phyloP scores from a whole-genome alignment of 2,113 vertebrate species.

The Loxodonta africana region DNA sequence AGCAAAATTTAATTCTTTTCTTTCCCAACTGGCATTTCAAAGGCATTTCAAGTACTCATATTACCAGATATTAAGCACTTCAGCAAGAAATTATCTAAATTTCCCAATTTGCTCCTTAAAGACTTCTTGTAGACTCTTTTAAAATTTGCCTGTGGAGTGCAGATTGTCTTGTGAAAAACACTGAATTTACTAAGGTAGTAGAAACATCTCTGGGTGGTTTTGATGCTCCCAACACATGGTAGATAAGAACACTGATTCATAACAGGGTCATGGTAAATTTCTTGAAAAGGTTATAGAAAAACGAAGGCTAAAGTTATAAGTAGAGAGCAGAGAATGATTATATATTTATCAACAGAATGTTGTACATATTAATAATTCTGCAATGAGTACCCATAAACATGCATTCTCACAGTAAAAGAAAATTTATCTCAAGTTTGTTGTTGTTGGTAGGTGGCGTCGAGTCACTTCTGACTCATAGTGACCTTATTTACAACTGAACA shows the following conservation, averaged over 20 bases:
- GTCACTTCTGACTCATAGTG: too few relatives aligned
- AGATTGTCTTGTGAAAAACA: conserved; percentile 4
- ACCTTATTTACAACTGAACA: too few relatives aligned
- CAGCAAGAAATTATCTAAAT: conserved; percentile 81
- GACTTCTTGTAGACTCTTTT: conserved; percentile 68
- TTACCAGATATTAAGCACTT: conserved; percentile 82
- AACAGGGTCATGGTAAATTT: neutral
- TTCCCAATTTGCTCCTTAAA: conserved; percentile 81
- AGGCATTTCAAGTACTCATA: conserved; percentile 75
- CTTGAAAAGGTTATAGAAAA: conserved; percentile 8
- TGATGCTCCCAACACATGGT: neutral
- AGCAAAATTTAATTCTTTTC: conserved; percentile 64
- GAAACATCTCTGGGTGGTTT: conserved; percentile 26
- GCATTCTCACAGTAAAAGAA: neutral
- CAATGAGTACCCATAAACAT: neutral
- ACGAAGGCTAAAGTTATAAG: neutral
- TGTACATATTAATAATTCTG: neutral
- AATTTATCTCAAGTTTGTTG: neutral
- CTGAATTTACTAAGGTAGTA: conserved; percentile 12
- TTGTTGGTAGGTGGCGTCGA: too few relatives aligned
- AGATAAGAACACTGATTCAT: neutral
- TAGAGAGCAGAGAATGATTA: neutral
- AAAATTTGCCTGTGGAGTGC: conserved; percentile 49
- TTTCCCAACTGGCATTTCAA: conserved; percentile 73
- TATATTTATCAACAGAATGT: neutral